Conservation (phyloP, 2,888 invertebrate species). For the Dioctria rufipes region DNA sequence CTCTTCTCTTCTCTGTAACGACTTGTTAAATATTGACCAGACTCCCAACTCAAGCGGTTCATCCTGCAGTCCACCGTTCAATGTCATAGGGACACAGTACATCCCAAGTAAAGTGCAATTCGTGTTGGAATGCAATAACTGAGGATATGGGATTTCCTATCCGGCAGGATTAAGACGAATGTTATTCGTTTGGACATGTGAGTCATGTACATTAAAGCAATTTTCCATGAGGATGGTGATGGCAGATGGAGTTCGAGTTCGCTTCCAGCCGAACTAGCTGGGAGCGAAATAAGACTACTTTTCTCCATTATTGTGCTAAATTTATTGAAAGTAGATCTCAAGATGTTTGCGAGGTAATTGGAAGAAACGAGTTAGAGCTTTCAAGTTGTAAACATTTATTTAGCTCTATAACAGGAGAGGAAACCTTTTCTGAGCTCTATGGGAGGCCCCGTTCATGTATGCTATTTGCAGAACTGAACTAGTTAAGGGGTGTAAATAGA, state of each 20-base stretch:
- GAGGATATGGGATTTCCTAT: slow-evolving; percentile 33
- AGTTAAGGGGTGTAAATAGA: slow-evolving; percentile 13
- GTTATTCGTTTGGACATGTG: slow-evolving; percentile 36
- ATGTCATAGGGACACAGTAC: background rate
- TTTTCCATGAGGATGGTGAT: background rate
- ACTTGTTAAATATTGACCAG: slow-evolving; percentile 48
- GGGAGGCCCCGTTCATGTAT: background rate
- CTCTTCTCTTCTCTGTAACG: slow-evolving; percentile 16
- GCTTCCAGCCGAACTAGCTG: background rate
- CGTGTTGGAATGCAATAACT: slow-evolving; percentile 17
- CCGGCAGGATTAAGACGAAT: slow-evolving; percentile 38
- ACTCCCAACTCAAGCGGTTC: background rate
- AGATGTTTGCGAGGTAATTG: slow-evolving; percentile 43
- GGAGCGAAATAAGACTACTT: slow-evolving; percentile 34
- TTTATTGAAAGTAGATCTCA: slow-evolving; percentile 41
- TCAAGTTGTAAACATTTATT: slow-evolving; percentile 41
- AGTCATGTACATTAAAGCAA: slow-evolving; percentile 3
- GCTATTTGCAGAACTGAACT: background rate
- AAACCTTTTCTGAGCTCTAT: background rate
- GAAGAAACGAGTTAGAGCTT: slow-evolving; percentile 15
- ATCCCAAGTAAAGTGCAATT: slow-evolving; percentile 35
- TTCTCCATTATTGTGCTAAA: slow-evolving; percentile 35
- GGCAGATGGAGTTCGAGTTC: background rate
- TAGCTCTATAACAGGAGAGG: background rate
- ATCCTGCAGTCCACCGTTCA: background rate